Conservation (phyloP, 2,797 vertebrate genomes). For the Platyrinchus mystaceus region DNA sequence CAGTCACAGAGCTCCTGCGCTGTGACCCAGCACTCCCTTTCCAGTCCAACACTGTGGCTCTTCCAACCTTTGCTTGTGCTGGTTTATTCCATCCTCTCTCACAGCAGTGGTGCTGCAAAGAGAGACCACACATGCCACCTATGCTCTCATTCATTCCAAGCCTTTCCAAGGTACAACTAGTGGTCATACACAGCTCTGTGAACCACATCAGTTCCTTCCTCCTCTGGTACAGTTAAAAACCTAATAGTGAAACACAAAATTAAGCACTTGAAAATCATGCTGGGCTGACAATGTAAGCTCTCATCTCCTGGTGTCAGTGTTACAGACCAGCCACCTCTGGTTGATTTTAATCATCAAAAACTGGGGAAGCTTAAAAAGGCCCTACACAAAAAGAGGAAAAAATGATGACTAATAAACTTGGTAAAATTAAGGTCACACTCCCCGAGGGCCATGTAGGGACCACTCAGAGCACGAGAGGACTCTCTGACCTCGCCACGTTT, state of each 20-base stretch:
- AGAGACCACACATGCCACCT: neutral
- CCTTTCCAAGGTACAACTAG: neutral
- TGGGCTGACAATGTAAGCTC: neutral
- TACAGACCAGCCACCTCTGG: neutral
- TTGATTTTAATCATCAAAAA: neutral
- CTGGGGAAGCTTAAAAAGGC: neutral
- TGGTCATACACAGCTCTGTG: neutral
- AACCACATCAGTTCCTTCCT: neutral
- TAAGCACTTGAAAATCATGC: neutral
- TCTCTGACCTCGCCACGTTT: slow-evolving; percentile 91
- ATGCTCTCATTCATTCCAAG: neutral
- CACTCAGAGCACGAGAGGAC: neutral
- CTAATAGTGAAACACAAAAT: neutral
- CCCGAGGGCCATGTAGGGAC: neutral
- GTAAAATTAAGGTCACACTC: neutral
- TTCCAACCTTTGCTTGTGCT: neutral
- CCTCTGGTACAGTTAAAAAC: neutral
- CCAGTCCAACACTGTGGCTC: neutral
- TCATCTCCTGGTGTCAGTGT: neutral
- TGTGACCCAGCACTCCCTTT: neutral
- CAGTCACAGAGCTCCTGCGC: neutral
- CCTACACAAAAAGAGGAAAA: neutral
- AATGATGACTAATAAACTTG: neutral
- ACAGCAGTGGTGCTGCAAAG: neutral
- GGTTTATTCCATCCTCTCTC: neutral